Evolutionary conservation across 2,113 vertebrate species (phyloP).

Genomic region (Centropus bengalensis): DNA sequence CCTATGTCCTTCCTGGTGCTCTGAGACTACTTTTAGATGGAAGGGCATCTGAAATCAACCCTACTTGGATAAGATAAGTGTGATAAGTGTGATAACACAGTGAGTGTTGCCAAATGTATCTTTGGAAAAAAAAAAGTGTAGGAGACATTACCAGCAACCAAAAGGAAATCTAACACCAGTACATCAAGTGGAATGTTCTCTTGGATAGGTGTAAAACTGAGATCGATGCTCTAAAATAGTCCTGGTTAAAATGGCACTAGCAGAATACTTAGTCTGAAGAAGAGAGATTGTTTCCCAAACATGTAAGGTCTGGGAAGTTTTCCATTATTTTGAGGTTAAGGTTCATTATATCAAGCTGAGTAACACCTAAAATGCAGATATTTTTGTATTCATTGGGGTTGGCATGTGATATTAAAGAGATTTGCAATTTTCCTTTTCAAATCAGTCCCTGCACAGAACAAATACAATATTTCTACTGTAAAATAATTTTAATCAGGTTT

Average conservation of each 20-base stretch:
- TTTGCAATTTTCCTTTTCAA: constrained; percentile 14
- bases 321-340: neutral
- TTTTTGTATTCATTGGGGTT: neutral
- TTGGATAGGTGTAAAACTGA: neutral
- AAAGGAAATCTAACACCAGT: neutral
- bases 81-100: neutral
- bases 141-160: neutral
- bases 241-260: neutral
- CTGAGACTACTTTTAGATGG: neutral
- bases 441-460: neutral
- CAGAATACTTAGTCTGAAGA: neutral
- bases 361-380: neutral
- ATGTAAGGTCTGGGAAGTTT: neutral
- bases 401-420: neutral
- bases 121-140: neutral
- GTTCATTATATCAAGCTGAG: neutral
- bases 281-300: neutral
- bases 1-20: neutral
- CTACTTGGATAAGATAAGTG: neutral
- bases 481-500: neutral
- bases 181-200: neutral
- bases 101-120: neutral
- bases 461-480: neutral
- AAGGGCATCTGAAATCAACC: neutral
- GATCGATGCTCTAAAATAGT: neutral